A percentile compares a stretch with the other conserved stretches of the same genome.
Evolutionary conservation across 2,113 vertebrate species (phyloP).

Genomic region (Bostrychus sinensis): DNA sequence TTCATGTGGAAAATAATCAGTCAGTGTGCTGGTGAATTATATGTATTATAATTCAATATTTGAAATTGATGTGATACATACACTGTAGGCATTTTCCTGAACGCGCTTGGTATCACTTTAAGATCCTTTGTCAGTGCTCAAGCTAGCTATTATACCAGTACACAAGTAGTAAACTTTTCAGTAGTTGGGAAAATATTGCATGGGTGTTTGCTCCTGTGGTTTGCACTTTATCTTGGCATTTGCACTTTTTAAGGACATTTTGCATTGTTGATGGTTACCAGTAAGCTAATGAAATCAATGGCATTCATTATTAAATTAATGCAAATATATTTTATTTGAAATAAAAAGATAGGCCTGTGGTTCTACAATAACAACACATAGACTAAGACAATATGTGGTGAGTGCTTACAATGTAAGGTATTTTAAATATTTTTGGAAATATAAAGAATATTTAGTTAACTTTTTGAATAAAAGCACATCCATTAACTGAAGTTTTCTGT

Average conservation of each 20-base stretch:
- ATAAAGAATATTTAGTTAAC: conserved; percentile 14
- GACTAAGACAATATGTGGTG: background rate
- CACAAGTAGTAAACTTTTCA: background rate
- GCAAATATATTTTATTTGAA: too few species aligned
- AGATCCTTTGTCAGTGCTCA: background rate
- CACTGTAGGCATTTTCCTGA: background rate
- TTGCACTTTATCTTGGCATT: conserved; percentile 63
- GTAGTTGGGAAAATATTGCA: background rate
- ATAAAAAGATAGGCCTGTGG: background rate
- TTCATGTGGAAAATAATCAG: background rate
- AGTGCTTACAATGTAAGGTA: background rate
- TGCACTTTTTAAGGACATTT: conserved; percentile 38
- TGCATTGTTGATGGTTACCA: background rate
- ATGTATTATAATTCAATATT: background rate
- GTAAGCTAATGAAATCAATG: background rate
- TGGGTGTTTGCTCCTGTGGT: conserved; percentile 13
- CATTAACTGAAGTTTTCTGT: background rate
- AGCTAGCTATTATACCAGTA: background rate
- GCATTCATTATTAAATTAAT: too few species aligned
- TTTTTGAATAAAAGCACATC: conserved; percentile 46
- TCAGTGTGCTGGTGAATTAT: background rate
- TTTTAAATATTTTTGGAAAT: conserved; percentile 33
- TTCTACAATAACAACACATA: background rate
- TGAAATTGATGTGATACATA: conserved; percentile 2
- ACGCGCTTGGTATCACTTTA: background rate